phyloP scores from a whole-genome alignment of 2,797 vertebrate species.

The Trachurus trachurus region DNA sequence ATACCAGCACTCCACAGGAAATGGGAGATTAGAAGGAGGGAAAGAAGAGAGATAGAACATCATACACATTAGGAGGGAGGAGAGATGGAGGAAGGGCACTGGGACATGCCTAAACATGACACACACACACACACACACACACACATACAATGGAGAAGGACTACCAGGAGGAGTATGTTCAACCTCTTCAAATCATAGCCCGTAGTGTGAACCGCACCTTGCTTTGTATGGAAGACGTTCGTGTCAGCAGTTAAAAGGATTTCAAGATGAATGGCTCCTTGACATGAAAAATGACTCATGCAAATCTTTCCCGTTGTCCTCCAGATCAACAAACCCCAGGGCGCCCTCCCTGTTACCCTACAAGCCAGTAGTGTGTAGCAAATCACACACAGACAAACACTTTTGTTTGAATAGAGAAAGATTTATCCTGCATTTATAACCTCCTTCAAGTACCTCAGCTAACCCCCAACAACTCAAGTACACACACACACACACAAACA shows the following conservation, averaged over 20 bases:
- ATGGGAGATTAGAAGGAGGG: constrained; percentile 57
- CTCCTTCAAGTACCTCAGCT: constrained; percentile 3
- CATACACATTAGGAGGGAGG: constrained; percentile 46
- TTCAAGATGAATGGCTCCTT: constrained; percentile 16
- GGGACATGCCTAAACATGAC: constrained; percentile 73
- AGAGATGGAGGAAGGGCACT: constrained; percentile 41
- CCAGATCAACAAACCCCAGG: constrained; percentile 24
- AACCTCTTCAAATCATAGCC: background rate
- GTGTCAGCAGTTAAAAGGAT: background rate
- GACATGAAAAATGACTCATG: constrained; percentile 37
- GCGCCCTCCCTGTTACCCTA: constrained; percentile 11
- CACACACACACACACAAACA: constrained; percentile 22
- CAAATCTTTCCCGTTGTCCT: constrained; percentile 5
- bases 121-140: constrained; percentile 15
- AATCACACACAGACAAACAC: constrained; percentile 19
- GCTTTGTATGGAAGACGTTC: background rate
- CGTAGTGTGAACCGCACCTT: constrained; percentile 23
- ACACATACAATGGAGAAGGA: background rate
- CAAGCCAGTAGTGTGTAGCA: background rate
- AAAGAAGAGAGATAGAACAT: constrained; percentile 46
- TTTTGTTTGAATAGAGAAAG: constrained; percentile 31
- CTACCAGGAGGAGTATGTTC: background rate
- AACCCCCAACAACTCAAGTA: constrained; percentile 12
- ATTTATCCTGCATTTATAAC: constrained; percentile 17
- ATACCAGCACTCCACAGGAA: constrained; percentile 64